Percentiles rank a stretch among this genome's conserved stretches.
Conservation (phyloP, 2,888 invertebrate species). For the Drosophila paranaensis region DNA sequence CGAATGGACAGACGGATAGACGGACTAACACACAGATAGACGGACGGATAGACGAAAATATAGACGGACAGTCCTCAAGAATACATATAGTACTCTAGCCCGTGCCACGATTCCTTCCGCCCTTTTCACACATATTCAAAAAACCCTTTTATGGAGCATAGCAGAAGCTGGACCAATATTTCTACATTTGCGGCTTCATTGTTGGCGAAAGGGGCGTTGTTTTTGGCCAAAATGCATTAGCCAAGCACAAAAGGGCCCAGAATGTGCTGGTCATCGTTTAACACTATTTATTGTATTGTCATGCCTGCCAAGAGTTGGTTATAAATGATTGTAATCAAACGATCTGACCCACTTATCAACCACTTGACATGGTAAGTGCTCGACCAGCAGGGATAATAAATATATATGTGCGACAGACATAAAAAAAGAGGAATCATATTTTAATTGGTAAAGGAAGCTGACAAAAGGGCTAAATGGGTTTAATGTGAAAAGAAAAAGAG, state of each 20-base stretch:
- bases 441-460: slow-evolving; percentile 3
- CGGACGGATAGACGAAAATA: too few species aligned
- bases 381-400: neutral
- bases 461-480: neutral
- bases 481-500: too few species aligned
- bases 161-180: neutral
- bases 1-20: too few species aligned
- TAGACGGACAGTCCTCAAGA: too few species aligned
- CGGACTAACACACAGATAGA: too few species aligned
- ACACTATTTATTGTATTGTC: slow-evolving; percentile 29
- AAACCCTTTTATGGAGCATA: too few species aligned
- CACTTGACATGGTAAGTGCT: slow-evolving; percentile 5
- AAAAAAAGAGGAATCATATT: neutral
- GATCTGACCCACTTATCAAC: slow-evolving; percentile 14
- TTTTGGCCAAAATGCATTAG: slow-evolving; percentile 8
- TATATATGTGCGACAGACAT: slow-evolving; percentile 4
- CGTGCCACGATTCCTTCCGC: neutral
- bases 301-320: slow-evolving; percentile 30
- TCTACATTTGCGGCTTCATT: neutral
- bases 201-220: neutral
- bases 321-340: slow-evolving; percentile 26
- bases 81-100: neutral
- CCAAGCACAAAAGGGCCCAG: neutral
- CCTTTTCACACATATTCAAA: neutral
- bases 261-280: slow-evolving; percentile 37